Evolutionary conservation across 1,140 invertebrate species (phyloP), one percentile per base, ranked within the genome.

Genomic region (Aleiodes sp.): DNA sequence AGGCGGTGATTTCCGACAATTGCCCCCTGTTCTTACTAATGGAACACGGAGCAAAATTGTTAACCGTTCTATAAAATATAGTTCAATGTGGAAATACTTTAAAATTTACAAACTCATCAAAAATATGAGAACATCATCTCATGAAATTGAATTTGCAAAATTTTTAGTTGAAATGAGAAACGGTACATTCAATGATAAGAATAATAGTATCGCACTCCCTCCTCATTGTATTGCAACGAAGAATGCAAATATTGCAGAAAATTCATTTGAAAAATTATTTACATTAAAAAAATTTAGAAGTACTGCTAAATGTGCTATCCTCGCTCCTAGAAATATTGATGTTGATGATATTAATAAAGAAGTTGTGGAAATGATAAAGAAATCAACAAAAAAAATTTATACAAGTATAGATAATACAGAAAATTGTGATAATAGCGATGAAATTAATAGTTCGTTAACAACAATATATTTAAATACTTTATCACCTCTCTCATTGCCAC

Each of bases 1-100:
- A 21, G 72, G 67, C 4, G 76, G 76, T 8, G 75, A 77, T 67
- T 75, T 77, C 68, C 16, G 74, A 21, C 76, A 78, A 71, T 24
- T 70, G 24, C 46, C 76, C 3, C 77, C 78, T n/a, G 71, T 80
- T 7, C 67, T 66, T 28, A 28, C 41, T 35, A 16, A 43, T 37
- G 71, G 16, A 46, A 73, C 73, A n/a, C 67, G 60, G 35, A 67
- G 39, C 64, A 76, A 77, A 72, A 59, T 75, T 1, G 26, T 75
- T n/a, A 41, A 61, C 64, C 31, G 70, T 10, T 71, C 72, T 1
- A 61, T 75, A 8, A 69, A 71, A 66, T 65, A 35, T 39, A 71
- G 56, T 73, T 19, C 33, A 19, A 21, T 73, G 14, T 73, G 74
- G 69, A 4, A 16, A 26, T 24, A 39, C 14, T 67, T 75, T 33